Conservation (phyloP, 2,888 invertebrate species). For the Agriopis leucophaearia region DNA sequence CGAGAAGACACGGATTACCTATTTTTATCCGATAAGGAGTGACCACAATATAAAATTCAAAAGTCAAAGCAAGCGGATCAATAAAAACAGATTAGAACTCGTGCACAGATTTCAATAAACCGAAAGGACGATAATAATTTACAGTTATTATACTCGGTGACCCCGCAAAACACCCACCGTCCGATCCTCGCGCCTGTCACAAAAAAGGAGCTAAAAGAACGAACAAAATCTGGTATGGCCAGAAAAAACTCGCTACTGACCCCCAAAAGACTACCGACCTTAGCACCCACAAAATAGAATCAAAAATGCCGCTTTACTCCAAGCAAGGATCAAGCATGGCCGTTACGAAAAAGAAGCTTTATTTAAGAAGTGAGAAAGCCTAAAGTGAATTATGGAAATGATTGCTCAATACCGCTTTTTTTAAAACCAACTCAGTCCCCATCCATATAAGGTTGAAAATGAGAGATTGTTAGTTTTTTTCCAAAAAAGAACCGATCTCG, state of each 20-base stretch:
- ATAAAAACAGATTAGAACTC: constrained; percentile 74
- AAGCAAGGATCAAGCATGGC: constrained; percentile 39
- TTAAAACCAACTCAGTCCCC: constrained; percentile 54
- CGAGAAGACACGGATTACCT: too few species aligned
- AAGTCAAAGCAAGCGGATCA: constrained; percentile 36
- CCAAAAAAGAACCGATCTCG: constrained; percentile 81
- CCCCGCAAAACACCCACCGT: constrained; percentile 85
- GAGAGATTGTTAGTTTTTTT: constrained; percentile 56
- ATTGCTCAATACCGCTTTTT: constrained; percentile 45
- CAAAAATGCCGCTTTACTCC: background rate
- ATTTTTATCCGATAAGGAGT: constrained; percentile 1
- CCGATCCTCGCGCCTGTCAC: constrained; percentile 75
- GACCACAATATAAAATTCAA: constrained; percentile 23
- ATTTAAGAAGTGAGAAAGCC: constrained; percentile 84
- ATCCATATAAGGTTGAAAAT: constrained; percentile 57
- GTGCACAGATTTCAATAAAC: constrained; percentile 82
- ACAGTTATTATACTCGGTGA: constrained; percentile 85
- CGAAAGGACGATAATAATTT: constrained; percentile 83
- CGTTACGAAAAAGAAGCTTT: constrained; percentile 80
- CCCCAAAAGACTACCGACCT: constrained; percentile 58
- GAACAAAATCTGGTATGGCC: constrained; percentile 80
- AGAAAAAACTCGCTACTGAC: constrained; percentile 64
- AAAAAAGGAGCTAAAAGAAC: constrained; percentile 78
- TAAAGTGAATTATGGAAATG: constrained; percentile 83
- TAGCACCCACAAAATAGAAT: constrained; percentile 34